Evolutionary conservation across 1,140 invertebrate genomes (phyloP).

Genomic region (Trigoniulus corallinus): DNA sequence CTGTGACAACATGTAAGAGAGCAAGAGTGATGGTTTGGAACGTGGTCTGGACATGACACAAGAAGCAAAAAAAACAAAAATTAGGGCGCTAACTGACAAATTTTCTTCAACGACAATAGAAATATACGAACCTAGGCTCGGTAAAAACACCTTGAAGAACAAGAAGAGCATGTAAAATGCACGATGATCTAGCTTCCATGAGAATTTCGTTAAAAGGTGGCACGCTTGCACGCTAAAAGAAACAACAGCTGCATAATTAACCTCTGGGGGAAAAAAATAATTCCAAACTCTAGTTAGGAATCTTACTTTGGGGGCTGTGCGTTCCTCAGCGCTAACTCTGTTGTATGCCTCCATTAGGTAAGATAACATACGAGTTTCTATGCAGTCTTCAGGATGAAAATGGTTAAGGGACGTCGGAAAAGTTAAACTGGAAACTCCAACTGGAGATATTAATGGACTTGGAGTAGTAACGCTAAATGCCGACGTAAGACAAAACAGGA

Average conservation of each 20-base stretch:
- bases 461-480: background rate
- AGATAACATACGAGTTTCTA: slow-evolving; percentile 22
- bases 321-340: slow-evolving; percentile 22
- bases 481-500: slow-evolving; percentile 32
- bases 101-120: background rate
- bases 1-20: slow-evolving; percentile 39
- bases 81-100: slow-evolving; percentile 4
- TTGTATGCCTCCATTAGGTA: slow-evolving; percentile 28
- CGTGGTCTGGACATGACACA: slow-evolving; percentile 15
- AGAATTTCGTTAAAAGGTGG: slow-evolving; percentile 39
- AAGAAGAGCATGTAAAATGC: slow-evolving; percentile 40
- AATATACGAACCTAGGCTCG: slow-evolving; percentile 20
- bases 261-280: slow-evolving; percentile 4
- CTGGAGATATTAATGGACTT: slow-evolving; percentile 6
- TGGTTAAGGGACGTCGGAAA: slow-evolving; percentile 3
- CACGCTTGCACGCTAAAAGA: slow-evolving; percentile 34
- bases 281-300: background rate
- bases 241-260: slow-evolving; percentile 5
- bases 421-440: background rate
- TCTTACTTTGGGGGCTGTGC: slow-evolving; percentile 40
- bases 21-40: slow-evolving; percentile 32
- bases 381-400: slow-evolving; percentile 17
- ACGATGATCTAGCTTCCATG: slow-evolving; percentile 38
- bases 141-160: slow-evolving; percentile 40
- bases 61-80: slow-evolving; percentile 10